Evolutionary conservation across 2,888 invertebrate species (phyloP).

Genomic region (Drosophila anomelani): DNA sequence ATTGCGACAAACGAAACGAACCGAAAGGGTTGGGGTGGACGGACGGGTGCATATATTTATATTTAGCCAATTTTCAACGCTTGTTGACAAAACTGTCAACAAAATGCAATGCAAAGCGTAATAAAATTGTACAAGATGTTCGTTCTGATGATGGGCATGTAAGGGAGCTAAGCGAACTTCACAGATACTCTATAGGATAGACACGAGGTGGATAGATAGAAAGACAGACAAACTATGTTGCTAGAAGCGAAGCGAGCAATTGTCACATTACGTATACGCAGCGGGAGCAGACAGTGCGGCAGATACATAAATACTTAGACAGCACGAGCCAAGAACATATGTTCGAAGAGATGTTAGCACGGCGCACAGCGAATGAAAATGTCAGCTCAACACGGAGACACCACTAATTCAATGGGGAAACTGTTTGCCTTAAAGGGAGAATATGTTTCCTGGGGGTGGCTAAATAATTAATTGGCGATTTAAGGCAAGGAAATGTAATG

Average conservation of each 20-base stretch:
- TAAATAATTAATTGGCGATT: conserved; percentile 1
- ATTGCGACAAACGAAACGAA: conserved; percentile 47
- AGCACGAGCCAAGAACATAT: conserved; percentile 43
- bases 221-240: conserved; percentile 41
- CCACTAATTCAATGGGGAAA: background rate
- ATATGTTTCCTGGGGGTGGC: background rate
- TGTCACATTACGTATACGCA: conserved; percentile 74
- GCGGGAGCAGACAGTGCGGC: conserved; percentile 38
- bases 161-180: conserved; percentile 7
- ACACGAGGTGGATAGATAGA: conserved; percentile 5
- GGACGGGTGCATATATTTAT: conserved; percentile 76
- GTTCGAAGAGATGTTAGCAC: conserved; percentile 38
- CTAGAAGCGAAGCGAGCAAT: conserved; percentile 53
- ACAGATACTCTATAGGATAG: conserved; percentile 11
- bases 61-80: conserved; percentile 85
- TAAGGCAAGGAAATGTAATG: background rate
- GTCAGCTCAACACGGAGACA: conserved; percentile 23
- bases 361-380: conserved; percentile 32
- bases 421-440: background rate
- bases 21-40: conserved; percentile 21
- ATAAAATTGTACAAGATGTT: conserved; percentile 78
- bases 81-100: conserved; percentile 85
- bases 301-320: conserved; percentile 19
- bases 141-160: conserved; percentile 55
- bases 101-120: conserved; percentile 80